These are phyloP conservation scores for Rousettus madagascariensis DNA, from an alignment of 2,797 vertebrate species.

Conservation along the genomic window DNA sequence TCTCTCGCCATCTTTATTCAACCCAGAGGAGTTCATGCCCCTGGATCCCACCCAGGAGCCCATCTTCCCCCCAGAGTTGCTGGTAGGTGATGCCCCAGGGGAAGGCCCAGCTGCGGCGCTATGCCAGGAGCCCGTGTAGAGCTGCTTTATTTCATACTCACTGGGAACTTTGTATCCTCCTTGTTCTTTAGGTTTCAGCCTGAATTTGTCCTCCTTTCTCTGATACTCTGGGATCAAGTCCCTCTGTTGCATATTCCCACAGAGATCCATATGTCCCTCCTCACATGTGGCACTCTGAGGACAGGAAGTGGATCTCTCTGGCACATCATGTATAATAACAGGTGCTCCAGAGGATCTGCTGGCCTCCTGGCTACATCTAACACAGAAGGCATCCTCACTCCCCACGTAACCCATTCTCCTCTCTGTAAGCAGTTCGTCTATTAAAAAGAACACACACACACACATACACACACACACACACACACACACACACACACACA, in stretches of 20 bases:
- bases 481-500: too few species aligned
- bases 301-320: not conserved
- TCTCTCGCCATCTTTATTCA: constrained; percentile 85
- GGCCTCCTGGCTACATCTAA: not conserved
- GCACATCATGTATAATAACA: not conserved
- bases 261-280: not conserved
- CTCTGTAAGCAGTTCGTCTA: not conserved
- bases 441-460: not conserved
- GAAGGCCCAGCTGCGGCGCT: not conserved
- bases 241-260: not conserved
- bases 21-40: constrained; percentile 89
- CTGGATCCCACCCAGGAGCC: constrained; percentile 95
- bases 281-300: not conserved
- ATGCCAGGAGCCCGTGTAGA: not conserved
- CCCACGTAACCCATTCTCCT: not conserved
- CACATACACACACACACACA: too few species aligned
- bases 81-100: constrained; percentile 82
- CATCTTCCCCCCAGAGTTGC: constrained; percentile 95
- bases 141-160: not conserved
- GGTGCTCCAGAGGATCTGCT: not conserved
- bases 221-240: not conserved
- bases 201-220: not conserved
- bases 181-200: not conserved
- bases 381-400: too few species aligned
- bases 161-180: not conserved